Conservation (phyloP, 37 sponge, comb jelly and placozoan species). For the Crambe crambe region DNA sequence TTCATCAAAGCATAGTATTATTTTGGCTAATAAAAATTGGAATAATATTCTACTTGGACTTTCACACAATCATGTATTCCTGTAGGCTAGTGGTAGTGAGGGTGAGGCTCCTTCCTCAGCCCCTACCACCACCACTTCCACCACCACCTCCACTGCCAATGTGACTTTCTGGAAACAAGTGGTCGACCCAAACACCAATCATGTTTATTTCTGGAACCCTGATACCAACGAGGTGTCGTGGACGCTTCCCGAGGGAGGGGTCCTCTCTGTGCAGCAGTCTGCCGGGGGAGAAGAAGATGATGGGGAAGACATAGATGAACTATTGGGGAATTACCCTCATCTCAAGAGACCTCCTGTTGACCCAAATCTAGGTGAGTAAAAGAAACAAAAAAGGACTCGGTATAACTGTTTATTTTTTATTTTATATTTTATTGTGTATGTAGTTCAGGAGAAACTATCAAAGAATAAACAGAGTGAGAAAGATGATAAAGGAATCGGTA, state of each 20-base stretch:
- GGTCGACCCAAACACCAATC: slow-evolving; percentile 53
- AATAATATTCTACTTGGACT: neutral
- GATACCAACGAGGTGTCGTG: slow-evolving; percentile 48
- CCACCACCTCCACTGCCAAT: too few relatives aligned
- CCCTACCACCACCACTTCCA: too few relatives aligned
- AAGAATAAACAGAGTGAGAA: too few relatives aligned
- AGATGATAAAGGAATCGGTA: too few relatives aligned
- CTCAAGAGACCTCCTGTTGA: neutral
- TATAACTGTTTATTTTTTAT: too few relatives aligned
- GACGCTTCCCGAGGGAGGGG: slow-evolving; percentile 49
- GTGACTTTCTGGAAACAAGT: slow-evolving; percentile 53
- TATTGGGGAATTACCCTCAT: neutral
- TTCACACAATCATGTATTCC: neutral
- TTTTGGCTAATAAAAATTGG: too few relatives aligned
- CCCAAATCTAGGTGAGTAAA: neutral
- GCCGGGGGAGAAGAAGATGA: neutral
- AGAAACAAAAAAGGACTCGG: too few relatives aligned
- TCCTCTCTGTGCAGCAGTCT: neutral
- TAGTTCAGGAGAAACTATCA: too few relatives aligned
- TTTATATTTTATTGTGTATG: too few relatives aligned
- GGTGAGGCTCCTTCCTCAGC: too few relatives aligned
- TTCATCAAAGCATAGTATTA: too few relatives aligned
- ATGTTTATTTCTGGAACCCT: slow-evolving; percentile 68
- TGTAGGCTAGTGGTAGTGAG: neutral
- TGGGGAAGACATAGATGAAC: neutral